Evolutionary conservation across 2,797 vertebrate species (phyloP).

Genomic region (Intellagama lesueurii): DNA sequence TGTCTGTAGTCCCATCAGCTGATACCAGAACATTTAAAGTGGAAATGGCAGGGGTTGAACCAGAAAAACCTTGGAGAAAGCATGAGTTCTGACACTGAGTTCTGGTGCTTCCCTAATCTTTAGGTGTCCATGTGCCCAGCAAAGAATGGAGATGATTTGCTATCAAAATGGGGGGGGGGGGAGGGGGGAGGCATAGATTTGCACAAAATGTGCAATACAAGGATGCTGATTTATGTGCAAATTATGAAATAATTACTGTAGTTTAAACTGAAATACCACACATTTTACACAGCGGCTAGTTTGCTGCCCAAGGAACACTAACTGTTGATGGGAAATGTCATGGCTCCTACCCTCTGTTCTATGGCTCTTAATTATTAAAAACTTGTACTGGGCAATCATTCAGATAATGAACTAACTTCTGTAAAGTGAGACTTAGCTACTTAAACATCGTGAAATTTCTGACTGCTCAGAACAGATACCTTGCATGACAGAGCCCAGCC

Average conservation of each 20-base stretch:
- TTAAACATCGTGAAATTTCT: background rate
- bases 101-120: too few relatives aligned
- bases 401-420: too few relatives aligned
- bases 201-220: background rate
- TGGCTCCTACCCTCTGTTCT: too few relatives aligned
- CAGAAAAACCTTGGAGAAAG: too few relatives aligned
- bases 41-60: too few relatives aligned
- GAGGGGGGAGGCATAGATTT: background rate
- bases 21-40: too few relatives aligned
- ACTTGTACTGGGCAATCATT: background rate
- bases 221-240: background rate
- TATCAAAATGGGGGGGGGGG: background rate
- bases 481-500: background rate
- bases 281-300: background rate
- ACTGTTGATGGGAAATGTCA: background rate
- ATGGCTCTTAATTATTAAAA: background rate
- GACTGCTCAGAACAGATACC: too few relatives aligned
- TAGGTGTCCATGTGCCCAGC: too few relatives aligned
- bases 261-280: background rate
- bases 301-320: background rate
- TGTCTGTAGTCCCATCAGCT: too few relatives aligned
- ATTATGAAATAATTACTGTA: constrained; percentile 1
- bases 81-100: too few relatives aligned
- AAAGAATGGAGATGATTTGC: background rate
- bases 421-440: background rate